Percentiles rank a stretch among this genome's conserved stretches.
phyloP scores from a whole-genome alignment of 2,113 vertebrate species.

The Sorex araneus region DNA sequence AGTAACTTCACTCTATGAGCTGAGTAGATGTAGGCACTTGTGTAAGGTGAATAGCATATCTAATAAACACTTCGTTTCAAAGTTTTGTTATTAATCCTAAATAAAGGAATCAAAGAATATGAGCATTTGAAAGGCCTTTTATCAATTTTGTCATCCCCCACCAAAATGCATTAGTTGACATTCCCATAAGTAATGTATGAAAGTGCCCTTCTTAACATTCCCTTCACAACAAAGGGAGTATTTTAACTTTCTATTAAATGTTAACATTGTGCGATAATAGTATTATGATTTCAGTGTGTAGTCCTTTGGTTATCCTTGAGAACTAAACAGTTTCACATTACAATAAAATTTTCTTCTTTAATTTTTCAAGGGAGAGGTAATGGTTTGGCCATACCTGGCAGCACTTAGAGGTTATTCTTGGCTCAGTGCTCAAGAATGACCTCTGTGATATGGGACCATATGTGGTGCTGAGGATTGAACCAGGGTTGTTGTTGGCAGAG shows the following conservation, averaged over 20 bases:
- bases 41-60: neutral
- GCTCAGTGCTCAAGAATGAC: too few species aligned
- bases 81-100: slow-evolving; percentile 2
- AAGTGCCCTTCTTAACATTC: neutral
- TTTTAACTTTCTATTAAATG: slow-evolving; percentile 15
- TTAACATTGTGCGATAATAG: neutral
- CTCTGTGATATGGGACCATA: too few species aligned
- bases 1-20: neutral
- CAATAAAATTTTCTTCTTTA: neutral
- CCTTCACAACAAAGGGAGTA: neutral
- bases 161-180: neutral
- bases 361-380: too few species aligned
- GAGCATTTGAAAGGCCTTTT: neutral
- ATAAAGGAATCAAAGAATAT: slow-evolving; percentile 13
- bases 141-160: neutral
- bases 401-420: too few species aligned
- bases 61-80: slow-evolving; percentile 38
- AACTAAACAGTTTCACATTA: neutral
- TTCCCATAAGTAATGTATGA: neutral
- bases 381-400: too few species aligned
- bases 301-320: neutral
- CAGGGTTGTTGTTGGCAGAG: too few species aligned
- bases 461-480: too few species aligned
- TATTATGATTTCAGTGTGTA: slow-evolving; percentile 5
- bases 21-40: neutral